Evolutionary conservation across 2,113 vertebrate species (phyloP).

Genomic region (Gymnogyps californianus): DNA sequence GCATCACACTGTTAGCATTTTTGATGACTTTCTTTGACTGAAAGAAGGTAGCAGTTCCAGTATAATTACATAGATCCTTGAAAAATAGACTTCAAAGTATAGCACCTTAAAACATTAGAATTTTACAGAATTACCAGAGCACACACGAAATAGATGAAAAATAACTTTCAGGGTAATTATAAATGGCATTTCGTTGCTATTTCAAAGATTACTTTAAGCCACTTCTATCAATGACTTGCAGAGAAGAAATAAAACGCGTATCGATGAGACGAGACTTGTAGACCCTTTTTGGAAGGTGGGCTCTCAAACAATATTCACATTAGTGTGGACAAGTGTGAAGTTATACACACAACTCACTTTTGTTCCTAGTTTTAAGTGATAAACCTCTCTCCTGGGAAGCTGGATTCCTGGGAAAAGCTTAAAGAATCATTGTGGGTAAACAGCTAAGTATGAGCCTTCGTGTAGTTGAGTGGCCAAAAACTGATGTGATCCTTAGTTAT

Average conservation of each 20-base stretch:
- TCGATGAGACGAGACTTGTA: neutral
- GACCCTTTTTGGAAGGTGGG: neutral
- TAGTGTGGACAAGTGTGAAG: neutral
- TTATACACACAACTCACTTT: fast-evolving
- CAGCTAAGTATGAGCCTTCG: neutral
- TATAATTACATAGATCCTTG: neutral
- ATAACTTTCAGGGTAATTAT: neutral
- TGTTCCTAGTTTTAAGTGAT: neutral
- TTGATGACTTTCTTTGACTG: neutral
- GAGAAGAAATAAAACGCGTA: neutral
- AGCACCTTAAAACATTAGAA: neutral
- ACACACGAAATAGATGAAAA: neutral
- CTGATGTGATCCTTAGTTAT: neutral
- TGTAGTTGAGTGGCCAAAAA: neutral
- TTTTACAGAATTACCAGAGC: neutral
- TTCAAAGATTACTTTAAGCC: neutral
- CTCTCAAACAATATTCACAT: neutral
- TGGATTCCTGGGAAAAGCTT: neutral
- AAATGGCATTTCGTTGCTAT: neutral
- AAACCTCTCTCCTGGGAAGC: neutral
- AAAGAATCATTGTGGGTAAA: neutral
- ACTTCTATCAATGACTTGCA: neutral
- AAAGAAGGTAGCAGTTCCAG: neutral
- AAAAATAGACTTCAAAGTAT: neutral
- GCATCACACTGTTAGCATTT: neutral